Evolutionary conservation across 2,113 vertebrate genomes (phyloP).

Genomic region (Poeciliopsis prolifica): DNA sequence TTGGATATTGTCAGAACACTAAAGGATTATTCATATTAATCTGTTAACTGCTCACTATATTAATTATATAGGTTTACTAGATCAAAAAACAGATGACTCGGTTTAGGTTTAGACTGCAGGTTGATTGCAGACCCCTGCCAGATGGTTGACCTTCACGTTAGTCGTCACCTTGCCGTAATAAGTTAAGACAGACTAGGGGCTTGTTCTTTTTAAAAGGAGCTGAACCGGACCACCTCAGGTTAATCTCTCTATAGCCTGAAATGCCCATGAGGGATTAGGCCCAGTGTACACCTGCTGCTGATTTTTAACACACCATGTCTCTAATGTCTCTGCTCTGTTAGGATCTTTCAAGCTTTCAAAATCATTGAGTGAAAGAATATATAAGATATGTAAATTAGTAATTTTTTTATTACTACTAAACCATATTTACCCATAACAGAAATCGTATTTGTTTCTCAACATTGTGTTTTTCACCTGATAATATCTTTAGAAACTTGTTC

Average conservation of each 20-base stretch:
- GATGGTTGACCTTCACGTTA: slow-evolving; percentile 56
- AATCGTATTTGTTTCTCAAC: neutral
- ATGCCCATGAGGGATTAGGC: slow-evolving; percentile 73
- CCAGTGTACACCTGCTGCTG: slow-evolving; percentile 67
- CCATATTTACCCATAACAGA: neutral
- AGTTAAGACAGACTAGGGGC: slow-evolving; percentile 41
- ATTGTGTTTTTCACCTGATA: no score
- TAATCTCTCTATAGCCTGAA: slow-evolving; percentile 74
- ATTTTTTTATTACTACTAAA: neutral
- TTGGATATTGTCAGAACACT: neutral
- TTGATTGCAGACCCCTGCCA: slow-evolving; percentile 26
- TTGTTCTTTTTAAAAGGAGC: slow-evolving; percentile 44
- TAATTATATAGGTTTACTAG: neutral
- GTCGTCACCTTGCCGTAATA: slow-evolving; percentile 48
- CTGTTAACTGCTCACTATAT: neutral
- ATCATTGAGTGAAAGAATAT: slow-evolving; percentile 34
- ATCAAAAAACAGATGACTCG: slow-evolving; percentile 7
- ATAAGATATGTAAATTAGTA: neutral
- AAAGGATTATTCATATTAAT: neutral
- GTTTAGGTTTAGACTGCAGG: slow-evolving; percentile 10
- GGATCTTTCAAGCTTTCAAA: slow-evolving; percentile 42
- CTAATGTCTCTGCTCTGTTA: slow-evolving; percentile 32
- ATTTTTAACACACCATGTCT: slow-evolving; percentile 55
- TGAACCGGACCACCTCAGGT: slow-evolving; percentile 76
- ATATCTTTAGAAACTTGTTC: neutral